These are phyloP conservation scores for Chiloscyllium plagiosum DNA, from an alignment of 2,113 vertebrate species.

Conservation along the genomic window DNA sequence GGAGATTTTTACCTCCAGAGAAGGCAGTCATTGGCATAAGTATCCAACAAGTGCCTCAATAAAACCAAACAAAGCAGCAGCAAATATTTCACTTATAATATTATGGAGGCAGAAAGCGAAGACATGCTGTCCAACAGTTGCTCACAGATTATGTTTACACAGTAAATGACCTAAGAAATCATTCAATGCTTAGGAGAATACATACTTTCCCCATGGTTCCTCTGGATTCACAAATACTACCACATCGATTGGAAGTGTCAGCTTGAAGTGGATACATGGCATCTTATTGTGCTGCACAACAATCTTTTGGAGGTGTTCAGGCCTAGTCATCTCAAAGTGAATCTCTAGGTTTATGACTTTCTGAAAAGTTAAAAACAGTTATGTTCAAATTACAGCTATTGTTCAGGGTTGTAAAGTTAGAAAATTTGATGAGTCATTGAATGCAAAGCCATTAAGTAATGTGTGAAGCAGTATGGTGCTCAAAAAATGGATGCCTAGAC, in stretches of 20 bases:
- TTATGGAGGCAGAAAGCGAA: background rate
- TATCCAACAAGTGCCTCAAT: background rate
- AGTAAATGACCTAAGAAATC: background rate
- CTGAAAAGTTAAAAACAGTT: conserved; percentile 45
- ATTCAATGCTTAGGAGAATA: background rate
- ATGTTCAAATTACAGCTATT: background rate
- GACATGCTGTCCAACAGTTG: background rate
- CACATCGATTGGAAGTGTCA: conserved; percentile 41
- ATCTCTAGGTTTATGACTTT: conserved; percentile 73
- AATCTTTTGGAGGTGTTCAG: conserved; percentile 52
- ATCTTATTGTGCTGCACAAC: conserved; percentile 61
- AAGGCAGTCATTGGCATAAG: no score
- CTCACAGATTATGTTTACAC: background rate
- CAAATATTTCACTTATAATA: background rate
- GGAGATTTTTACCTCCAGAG: no score
- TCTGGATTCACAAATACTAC: background rate
- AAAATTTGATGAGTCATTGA: background rate
- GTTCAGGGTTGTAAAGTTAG: background rate
- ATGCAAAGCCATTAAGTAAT: no score
- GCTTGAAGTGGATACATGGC: conserved; percentile 66
- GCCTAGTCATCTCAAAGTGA: conserved; percentile 74
- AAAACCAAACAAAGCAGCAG: background rate
- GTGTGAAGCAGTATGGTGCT: no score
- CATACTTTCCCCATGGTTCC: background rate
- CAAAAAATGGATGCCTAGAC: background rate